Evolutionary conservation across 2,113 vertebrate species (phyloP), one percentile per base, ranked within the genome.

Genomic region (Gulo gulo): DNA sequence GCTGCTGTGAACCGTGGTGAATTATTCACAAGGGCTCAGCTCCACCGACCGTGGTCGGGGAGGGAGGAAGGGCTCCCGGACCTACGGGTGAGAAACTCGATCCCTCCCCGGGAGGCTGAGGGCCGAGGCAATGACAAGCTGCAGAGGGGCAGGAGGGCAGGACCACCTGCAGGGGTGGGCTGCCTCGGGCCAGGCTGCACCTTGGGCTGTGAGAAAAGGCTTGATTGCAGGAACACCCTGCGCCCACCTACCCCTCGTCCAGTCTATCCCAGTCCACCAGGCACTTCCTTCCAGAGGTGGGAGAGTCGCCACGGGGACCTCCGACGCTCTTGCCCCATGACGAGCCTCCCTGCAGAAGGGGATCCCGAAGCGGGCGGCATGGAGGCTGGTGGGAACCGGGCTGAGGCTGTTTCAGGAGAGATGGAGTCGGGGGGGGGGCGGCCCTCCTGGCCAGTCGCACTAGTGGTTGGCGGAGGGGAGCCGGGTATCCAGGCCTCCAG

Each of bases 21-120:
- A 98, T 98, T 98, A 98, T 98, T 98, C 89, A 98, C 61, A 10
- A 92, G 90, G 83, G 90, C 83, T 97, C 97, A 92, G 86, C 86
- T 96, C 97, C 86, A 88, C 65, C 91, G 15, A 52, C 50, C 26
- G 89, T 0, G 3, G 79, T 10, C 10, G 9, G 39, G 7, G 29
- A 94, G 59, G 95, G 88, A 85, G 94, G 86, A 73, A 90, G 71
- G 69, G 42, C 69, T 92, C 89, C 50, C 11, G 1, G 78, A n/a
- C 69, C 76, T 67, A 26, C 65, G 0, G 0, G 74, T 55, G 93
- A 84, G 97, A 97, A 98, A 98, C 92, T 52, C 0, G 61, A 98
- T 98, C 89, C 95, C 1, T 11, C 71, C 84, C 73, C 20, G 79
- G 95, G 97, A 96, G 96, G 67, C 96, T 47, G 47, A 9, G 79